A percentile compares a stretch with the other conserved stretches of the same genome.
Conservation (phyloP, 2,113 vertebrate species). For the Macrotus californicus region DNA sequence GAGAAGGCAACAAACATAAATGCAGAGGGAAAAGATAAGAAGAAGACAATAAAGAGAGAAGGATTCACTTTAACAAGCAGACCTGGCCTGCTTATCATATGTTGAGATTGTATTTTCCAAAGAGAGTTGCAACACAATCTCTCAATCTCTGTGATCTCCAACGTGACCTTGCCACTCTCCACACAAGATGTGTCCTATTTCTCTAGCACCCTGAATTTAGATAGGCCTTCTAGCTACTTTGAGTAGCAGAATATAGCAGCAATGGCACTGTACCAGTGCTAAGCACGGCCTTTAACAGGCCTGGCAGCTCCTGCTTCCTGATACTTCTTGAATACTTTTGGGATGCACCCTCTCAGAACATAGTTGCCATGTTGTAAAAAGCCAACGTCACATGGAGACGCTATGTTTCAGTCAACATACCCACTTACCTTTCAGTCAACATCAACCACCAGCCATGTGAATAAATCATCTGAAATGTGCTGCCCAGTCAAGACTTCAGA, state of each 20-base stretch:
- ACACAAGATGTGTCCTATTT: not conserved
- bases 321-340: not conserved
- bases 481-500: not conserved
- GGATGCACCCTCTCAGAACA: not conserved
- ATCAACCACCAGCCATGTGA: not conserved
- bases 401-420: not conserved
- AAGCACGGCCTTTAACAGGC: not conserved
- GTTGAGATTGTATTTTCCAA: not conserved
- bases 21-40: not conserved
- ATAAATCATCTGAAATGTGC: not conserved
- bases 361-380: not conserved
- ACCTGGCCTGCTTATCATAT: not conserved
- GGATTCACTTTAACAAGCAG: not conserved
- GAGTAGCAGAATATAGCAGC: not conserved
- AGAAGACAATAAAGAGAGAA: not conserved
- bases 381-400: not conserved
- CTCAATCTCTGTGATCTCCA: not conserved
- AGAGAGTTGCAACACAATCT: not conserved
- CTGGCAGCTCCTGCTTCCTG: not conserved
- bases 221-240: not conserved
- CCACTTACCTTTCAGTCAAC: not conserved
- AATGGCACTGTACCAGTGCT: not conserved
- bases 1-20: not conserved
- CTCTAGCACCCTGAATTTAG: not conserved
- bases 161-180: not conserved